Percentiles rank a stretch among this genome's conserved stretches.
Conservation (phyloP, 1,140 invertebrate genomes). For the Drosophila ficusphila region DNA sequence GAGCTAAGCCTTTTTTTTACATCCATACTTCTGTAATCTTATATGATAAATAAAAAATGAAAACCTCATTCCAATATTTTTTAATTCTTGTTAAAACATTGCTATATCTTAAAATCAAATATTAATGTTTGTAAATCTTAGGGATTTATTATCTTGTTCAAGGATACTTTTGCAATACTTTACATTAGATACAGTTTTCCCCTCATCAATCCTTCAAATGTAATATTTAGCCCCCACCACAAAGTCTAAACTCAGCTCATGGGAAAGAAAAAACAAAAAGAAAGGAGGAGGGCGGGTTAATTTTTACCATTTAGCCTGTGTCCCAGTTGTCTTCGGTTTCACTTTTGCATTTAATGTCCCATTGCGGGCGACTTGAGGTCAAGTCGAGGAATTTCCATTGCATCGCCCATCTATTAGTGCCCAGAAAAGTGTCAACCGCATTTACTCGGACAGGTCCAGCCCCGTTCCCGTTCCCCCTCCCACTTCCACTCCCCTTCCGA, state of each 20-base stretch:
- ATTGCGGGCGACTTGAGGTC: constrained; percentile 71
- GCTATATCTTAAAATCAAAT: not conserved
- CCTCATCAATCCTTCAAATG: constrained; percentile 11
- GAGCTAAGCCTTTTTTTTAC: not conserved
- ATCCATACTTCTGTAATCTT: too few relatives aligned
- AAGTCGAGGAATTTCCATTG: constrained; percentile 76
- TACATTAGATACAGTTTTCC: not conserved
- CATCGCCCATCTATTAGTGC: constrained; percentile 67
- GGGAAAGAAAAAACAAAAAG: not conserved
- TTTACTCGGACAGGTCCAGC: constrained; percentile 59
- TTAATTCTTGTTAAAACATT: not conserved
- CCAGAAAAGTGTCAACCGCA: constrained; percentile 77
- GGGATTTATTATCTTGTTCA: too few relatives aligned
- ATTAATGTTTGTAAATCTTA: too few relatives aligned
- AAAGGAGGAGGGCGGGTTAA: constrained; percentile 15
- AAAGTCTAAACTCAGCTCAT: constrained; percentile 8
- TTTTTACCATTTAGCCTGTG: constrained; percentile 47
- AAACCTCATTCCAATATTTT: too few relatives aligned
- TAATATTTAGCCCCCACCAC: not conserved
- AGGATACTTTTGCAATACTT: not conserved
- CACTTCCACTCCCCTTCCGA: not conserved
- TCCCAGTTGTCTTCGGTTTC: constrained; percentile 62
- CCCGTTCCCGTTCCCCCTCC: not conserved
- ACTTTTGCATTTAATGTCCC: constrained; percentile 79
- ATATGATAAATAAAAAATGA: not conserved